These are phyloP conservation scores for Xenopus laevis DNA, from an alignment of 2,113 vertebrate genomes.

Conservation along the genomic window DNA sequence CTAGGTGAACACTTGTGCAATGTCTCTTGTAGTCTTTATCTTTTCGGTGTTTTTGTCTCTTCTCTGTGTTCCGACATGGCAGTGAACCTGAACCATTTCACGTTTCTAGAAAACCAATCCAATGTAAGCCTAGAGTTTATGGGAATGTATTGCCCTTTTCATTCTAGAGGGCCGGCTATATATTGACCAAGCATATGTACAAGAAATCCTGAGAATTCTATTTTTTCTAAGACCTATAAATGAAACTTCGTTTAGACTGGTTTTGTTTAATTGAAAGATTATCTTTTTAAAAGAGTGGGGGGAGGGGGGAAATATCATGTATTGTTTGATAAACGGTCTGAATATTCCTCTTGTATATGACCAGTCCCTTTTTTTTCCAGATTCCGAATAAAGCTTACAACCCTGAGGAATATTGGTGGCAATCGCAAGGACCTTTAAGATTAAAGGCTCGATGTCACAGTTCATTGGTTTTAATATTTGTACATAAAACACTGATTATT, in stretches of 20 bases:
- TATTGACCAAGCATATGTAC: conserved; percentile 7
- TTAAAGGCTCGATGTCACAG: conserved; percentile 88
- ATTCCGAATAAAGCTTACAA: conserved; percentile 51
- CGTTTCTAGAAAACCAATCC: neutral
- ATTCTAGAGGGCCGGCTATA: neutral
- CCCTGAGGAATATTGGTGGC: conserved; percentile 80
- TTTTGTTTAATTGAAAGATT: conserved; percentile 16
- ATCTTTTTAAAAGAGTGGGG: conserved; percentile 54
- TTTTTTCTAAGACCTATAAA: conserved; percentile 35
- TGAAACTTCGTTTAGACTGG: conserved; percentile 8
- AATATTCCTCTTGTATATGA: conserved; percentile 56
- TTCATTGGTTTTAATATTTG: conserved; percentile 93
- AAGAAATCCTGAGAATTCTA: conserved; percentile 33
- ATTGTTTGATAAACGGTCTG: conserved; percentile 57
- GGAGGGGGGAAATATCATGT: conserved; percentile 50
- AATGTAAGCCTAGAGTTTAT: neutral
- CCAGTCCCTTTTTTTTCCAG: conserved; percentile 56
- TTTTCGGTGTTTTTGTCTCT: conserved; percentile 53
- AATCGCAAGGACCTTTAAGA: conserved; percentile 91
- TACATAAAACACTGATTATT: conserved; percentile 97
- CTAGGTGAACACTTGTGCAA: conserved; percentile 70
- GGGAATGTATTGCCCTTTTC: neutral
- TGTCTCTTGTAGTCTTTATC: conserved; percentile 53
- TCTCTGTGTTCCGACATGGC: neutral
- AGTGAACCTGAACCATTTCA: conserved; percentile 5